Conservation (phyloP, 2,888 invertebrate genomes). For the Branchipolynoe longqiensis region DNA sequence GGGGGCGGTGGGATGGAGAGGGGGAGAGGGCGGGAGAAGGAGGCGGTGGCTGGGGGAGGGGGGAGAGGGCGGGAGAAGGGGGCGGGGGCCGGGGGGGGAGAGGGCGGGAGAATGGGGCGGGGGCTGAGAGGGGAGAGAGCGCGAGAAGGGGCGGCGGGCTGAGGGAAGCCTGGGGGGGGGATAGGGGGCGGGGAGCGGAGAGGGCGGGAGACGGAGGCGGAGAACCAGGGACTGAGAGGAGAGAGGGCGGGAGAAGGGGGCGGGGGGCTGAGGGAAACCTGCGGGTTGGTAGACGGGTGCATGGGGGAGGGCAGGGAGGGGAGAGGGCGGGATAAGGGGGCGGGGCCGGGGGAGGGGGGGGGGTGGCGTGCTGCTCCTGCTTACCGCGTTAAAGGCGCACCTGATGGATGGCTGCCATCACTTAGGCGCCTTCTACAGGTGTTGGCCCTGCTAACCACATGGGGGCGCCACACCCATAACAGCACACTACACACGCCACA, state of each 20-base stretch:
- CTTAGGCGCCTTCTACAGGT: slow-evolving; percentile 20
- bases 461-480: too few relatives aligned
- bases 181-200: background rate
- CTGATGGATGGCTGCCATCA: slow-evolving; percentile 37
- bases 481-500: too few relatives aligned
- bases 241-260: background rate
- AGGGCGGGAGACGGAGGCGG: background rate
- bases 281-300: too few relatives aligned
- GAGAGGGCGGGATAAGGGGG: too few relatives aligned
- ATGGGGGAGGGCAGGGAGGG: background rate
- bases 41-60: too few relatives aligned
- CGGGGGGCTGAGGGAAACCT: too few relatives aligned
- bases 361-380: slow-evolving; percentile 9
- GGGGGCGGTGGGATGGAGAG: background rate
- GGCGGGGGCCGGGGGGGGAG: background rate
- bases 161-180: too few relatives aligned
- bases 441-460: slow-evolving; percentile 28
- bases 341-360: too few relatives aligned
- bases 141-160: too few relatives aligned
- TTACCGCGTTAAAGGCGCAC: slow-evolving; percentile 33
- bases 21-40: background rate
- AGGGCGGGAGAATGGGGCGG: background rate
- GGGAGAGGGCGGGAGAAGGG: background rate
- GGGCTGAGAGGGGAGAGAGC: background rate
- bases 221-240: background rate